Evolutionary conservation across 2,113 vertebrate genomes (phyloP).

Genomic region (Charina bottae): DNA sequence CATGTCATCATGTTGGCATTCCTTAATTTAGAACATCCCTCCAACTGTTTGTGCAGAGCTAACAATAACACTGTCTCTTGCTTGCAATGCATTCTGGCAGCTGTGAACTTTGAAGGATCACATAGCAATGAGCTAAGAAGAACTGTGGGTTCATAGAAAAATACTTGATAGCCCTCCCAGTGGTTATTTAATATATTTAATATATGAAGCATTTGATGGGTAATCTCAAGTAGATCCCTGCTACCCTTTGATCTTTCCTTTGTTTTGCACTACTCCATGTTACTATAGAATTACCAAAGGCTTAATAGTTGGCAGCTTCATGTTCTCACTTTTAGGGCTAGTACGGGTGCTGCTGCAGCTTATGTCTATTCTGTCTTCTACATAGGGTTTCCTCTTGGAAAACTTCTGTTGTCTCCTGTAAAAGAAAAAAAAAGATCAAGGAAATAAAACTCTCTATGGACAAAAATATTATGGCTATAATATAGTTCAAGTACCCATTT

Average conservation of each 20-base stretch:
- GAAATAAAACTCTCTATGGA: slow-evolving; percentile 34
- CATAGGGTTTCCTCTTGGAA: slow-evolving; percentile 66
- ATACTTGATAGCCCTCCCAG: slow-evolving; percentile 59
- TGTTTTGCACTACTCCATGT: slow-evolving; percentile 50
- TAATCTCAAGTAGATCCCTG: slow-evolving; percentile 72
- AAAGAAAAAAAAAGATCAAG: slow-evolving; percentile 65
- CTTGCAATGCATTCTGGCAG: slow-evolving; percentile 63
- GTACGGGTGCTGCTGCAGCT: slow-evolving; percentile 55
- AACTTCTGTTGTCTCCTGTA: slow-evolving; percentile 69
- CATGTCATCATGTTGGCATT: slow-evolving; percentile 68
- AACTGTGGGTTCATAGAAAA: slow-evolving; percentile 70
- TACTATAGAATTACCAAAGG: slow-evolving; percentile 78
- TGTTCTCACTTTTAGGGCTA: slow-evolving; percentile 60
- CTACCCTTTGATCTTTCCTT: slow-evolving; percentile 65
- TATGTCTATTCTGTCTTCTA: slow-evolving; percentile 72
- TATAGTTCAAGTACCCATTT: not conserved
- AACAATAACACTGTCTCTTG: slow-evolving; percentile 68
- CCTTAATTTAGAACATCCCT: slow-evolving; percentile 68
- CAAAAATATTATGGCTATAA: slow-evolving; percentile 26
- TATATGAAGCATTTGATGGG: slow-evolving; percentile 73
- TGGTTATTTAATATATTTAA: slow-evolving; percentile 75
- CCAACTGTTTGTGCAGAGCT: slow-evolving; percentile 61
- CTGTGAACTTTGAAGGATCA: slow-evolving; percentile 74
- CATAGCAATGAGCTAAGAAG: slow-evolving; percentile 76
- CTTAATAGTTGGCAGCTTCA: slow-evolving; percentile 61